Evolutionary conservation across 2,888 invertebrate genomes (phyloP).

Genomic region (Heliconius ethilla): DNA sequence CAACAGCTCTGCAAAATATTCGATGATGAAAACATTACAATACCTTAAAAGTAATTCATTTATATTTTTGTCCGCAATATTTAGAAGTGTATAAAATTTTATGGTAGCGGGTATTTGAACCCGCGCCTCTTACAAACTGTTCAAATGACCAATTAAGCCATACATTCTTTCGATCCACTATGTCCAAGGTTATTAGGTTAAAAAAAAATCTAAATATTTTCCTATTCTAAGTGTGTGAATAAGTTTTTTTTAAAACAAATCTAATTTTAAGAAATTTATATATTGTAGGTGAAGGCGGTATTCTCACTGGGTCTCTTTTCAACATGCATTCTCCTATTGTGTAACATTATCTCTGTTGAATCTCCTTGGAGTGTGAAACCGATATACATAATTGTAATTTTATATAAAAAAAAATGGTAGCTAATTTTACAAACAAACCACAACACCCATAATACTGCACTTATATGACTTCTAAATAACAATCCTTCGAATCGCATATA

Average conservation of each 20-base stretch:
- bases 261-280: too few relatives aligned
- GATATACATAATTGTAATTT: background rate
- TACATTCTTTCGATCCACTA: too few relatives aligned
- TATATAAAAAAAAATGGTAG: background rate
- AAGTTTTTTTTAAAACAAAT: background rate
- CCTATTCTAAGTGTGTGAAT: background rate
- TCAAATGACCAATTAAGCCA: too few relatives aligned
- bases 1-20: background rate
- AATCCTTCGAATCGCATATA: background rate
- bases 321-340: too few relatives aligned
- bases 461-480: background rate
- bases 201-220: background rate
- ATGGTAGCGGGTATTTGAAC: too few relatives aligned
- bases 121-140: too few relatives aligned
- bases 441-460: slow-evolving; percentile 7
- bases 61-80: too few relatives aligned
- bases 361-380: too few relatives aligned
- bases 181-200: background rate
- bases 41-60: background rate
- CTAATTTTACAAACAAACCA: background rate
- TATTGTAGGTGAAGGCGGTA: too few relatives aligned
- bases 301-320: too few relatives aligned
- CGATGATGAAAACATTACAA: background rate
- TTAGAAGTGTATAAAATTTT: too few relatives aligned
- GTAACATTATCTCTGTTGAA: too few relatives aligned